Conservation (phyloP, 2,797 vertebrate species). For the Parauchenoglanis punctatus region DNA sequence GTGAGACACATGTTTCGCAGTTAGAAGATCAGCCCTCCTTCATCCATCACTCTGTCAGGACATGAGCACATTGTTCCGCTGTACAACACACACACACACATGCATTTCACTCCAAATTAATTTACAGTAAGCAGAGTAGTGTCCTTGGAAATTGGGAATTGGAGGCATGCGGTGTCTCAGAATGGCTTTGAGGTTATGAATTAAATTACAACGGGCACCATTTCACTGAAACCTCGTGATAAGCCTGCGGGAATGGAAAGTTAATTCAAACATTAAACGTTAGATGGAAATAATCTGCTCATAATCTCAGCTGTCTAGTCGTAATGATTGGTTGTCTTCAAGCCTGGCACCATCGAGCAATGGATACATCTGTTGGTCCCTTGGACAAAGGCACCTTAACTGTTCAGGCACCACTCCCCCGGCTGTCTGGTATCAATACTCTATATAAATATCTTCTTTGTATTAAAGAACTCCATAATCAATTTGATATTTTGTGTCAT, state of each 20-base stretch:
- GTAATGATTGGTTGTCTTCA: background rate
- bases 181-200: background rate
- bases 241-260: background rate
- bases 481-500: background rate
- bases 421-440: background rate
- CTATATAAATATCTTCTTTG: background rate
- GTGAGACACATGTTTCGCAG: background rate
- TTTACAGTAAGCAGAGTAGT: conserved; percentile 16
- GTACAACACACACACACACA: background rate
- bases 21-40: background rate
- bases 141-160: background rate
- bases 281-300: background rate
- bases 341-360: too few species aligned
- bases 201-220: conserved; percentile 27
- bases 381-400: too few species aligned
- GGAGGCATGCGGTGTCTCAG: background rate
- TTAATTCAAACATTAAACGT: background rate
- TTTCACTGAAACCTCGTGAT: background rate
- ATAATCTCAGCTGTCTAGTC: background rate
- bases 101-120: conserved; percentile 5
- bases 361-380: too few species aligned
- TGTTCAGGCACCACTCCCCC: too few species aligned
- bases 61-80: background rate
- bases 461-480: background rate
- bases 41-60: conserved; percentile 36